Base-by-base conservation (phyloP, 2,888 invertebrate species). In the Brachylomia viminalis region DNA sequence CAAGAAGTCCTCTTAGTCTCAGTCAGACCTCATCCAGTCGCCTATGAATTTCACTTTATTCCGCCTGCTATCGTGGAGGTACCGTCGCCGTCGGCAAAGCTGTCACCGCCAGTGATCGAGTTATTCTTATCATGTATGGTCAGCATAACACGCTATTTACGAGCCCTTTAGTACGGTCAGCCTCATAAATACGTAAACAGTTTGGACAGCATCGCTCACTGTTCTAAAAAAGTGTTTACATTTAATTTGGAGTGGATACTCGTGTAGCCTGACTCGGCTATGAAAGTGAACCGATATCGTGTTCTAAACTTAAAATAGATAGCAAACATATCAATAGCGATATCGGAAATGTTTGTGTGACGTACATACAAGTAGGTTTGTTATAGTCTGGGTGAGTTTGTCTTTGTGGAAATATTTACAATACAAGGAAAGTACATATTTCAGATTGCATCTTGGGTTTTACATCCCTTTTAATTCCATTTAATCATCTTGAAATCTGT, bases 151-250 rank as follows among this genome's bases (percentile, higher is more conserved):
- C 75, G 74, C 61, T 78, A 71, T 84, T 86, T 82, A 85, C 79
- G 88, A 81, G 17, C 78, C 67, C 77, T 80, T 81, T 72, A 87
- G 81, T 86, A 88, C 82, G 85, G 85, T 84, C 82, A 62, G 77
- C 78, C 62, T 79, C 82, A 85, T 86, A 84, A 87, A 87, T 85
- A 79, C 79, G 73, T 82, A 84, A 86, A 85, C 79, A 82, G 72
- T 75, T 85, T 75, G 30, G n/a, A 64, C 66, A 81, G 72, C 77
- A 80, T 84, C 79, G 76, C 70, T 68, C 62, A 38, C 17, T 62
- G 71, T 69, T 64, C 80, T 79, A 85, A 86, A 85, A 86, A 87
- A 82, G 56, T 79, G 67, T 70, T 84, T 59, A 77, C 77, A 59
- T 81, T 73, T 84, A 72, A 66, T 83, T 67, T 58, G 7, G 38